Evolutionary conservation across 1,140 invertebrate species (phyloP), one percentile per base, ranked within the genome.

Genomic region (Lucilia sericata): DNA sequence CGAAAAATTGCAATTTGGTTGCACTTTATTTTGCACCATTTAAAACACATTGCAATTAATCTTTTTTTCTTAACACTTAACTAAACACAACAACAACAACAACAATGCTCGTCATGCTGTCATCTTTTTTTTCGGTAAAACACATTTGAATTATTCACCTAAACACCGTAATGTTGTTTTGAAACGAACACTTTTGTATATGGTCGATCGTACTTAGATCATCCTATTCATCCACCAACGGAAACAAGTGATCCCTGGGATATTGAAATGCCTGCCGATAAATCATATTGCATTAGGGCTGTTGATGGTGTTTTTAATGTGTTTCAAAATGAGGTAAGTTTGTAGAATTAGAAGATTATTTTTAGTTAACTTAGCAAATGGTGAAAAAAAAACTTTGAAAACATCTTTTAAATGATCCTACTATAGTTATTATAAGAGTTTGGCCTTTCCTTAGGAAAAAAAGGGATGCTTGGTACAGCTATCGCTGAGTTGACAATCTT

Each of bases 271-370:
- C 95, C 94, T 0, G 92, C 93, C 0, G 88, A 94, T 82, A 94
- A 95, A 83, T 2, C 65, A 93, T 97, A 96, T 91, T 90, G 92
- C 17, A 94, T 98, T 60, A 92, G 94, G 84, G 92, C 96, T 0
- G 92, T 95, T 19, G 92, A 95, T 70, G 98, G 98, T 2, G 96
- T 99, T 3, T 97, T 96, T 91, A 95, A 98, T 87, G 92, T 99
- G 8, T 99, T 95, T 88, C 90, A 92, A 10, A 93, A 92, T 85
- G 91, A 94, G 85, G 89, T 88, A 14, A 55, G 51, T 55, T 55
- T 49, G 49, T 49, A 30, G 25, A 30, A 2, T 30, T 30, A 30
- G 42, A 42, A 42, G 10, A 42, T 7, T 42, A 2, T 42, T 8
- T 42, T 42, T 30, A 9, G 10, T 5, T n/a, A 19, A 2, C 10